Base-by-base conservation (phyloP, 2,113 vertebrate genomes). In the Strix uralensis region DNA sequence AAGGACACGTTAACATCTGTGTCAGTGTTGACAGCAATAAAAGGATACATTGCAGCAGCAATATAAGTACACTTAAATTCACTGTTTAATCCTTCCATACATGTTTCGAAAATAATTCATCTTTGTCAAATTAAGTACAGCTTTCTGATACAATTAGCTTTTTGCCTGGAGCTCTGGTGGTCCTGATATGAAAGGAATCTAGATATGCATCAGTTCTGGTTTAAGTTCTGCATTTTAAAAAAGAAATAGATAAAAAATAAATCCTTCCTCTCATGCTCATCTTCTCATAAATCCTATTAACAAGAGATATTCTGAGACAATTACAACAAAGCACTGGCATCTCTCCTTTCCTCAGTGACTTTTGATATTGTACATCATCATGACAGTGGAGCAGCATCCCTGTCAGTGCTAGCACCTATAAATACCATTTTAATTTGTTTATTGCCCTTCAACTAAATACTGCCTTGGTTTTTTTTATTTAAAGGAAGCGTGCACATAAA, bases 231-330 rank as follows among this genome's bases (percentile, higher is more conserved):
- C 61, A 59, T 90, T 92, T 90, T 52, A 61, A 80, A 62, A 42
- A 74, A 58, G 6, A 72, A 62, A 52, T 3, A 81, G 52, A 75
- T 92, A 10, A 63, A 86, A 91, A 93, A 32, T 36, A 86, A 96
- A 93, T 86, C 77, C 42, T 84, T 80, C 57, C 51, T 79, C 72
- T 89, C 51, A 38, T 81, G 61, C 52, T 92, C 55, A 74, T 91
- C 81, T 67, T 67, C 86, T 62, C 26, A 11, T 63, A 87, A 96
- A 91, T 92, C 73, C 73, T 91, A 86, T 84, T 89, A 92, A 74
- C n/a, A 61, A 78, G 57, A 89, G 55, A 78, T 84, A 78, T 59
- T 81, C 59, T 52, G 73, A 91, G 86, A 86, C 78, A 89, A 92
- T 40, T 79, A 55, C 52, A 86, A 70, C 19, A 63, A 80, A 55